A percentile compares a stretch with the other conserved stretches of the same genome.
Conservation (phyloP, 1,140 invertebrate species). For the Tenebrio molitor region DNA sequence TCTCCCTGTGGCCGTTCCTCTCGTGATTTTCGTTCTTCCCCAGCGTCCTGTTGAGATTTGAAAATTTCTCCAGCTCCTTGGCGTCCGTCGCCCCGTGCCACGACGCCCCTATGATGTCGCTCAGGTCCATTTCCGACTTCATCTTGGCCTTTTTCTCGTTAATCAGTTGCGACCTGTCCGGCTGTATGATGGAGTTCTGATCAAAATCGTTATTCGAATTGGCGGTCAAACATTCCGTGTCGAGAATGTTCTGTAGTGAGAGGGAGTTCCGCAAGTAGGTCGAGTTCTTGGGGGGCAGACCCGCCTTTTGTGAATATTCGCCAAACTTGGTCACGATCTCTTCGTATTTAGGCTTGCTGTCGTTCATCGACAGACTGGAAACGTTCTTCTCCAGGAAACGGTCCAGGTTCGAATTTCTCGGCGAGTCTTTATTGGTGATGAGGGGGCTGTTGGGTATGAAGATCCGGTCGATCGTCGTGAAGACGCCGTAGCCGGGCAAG, state of each 20-base stretch:
- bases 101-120: constrained; percentile 64
- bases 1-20: constrained; percentile 44
- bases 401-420: constrained; percentile 49
- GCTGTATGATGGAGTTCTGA: constrained; percentile 63
- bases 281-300: constrained; percentile 48
- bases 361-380: constrained; percentile 50
- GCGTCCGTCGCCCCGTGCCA: constrained; percentile 64
- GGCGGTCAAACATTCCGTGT: constrained; percentile 52
- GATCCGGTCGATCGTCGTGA: constrained; percentile 63
- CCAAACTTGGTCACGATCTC: constrained; percentile 60
- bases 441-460: constrained; percentile 20
- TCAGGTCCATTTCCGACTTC: constrained; percentile 65
- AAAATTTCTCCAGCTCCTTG: constrained; percentile 49
- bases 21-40: constrained; percentile 58
- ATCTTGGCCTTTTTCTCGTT: constrained; percentile 54
- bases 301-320: constrained; percentile 52
- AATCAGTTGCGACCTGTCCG: constrained; percentile 62
- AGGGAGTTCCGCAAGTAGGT: constrained; percentile 58
- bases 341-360: constrained; percentile 55
- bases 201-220: constrained; percentile 66
- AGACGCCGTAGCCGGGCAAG: constrained; percentile 60
- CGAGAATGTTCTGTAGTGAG: constrained; percentile 62
- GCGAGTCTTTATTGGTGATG: constrained; percentile 25
- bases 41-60: constrained; percentile 54
- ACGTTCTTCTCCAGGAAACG: constrained; percentile 57